Percentiles rank a stretch among this genome's conserved stretches.
Evolutionary conservation across 2,888 invertebrate species (phyloP).

Genomic region (Drosophila phalerata): DNA sequence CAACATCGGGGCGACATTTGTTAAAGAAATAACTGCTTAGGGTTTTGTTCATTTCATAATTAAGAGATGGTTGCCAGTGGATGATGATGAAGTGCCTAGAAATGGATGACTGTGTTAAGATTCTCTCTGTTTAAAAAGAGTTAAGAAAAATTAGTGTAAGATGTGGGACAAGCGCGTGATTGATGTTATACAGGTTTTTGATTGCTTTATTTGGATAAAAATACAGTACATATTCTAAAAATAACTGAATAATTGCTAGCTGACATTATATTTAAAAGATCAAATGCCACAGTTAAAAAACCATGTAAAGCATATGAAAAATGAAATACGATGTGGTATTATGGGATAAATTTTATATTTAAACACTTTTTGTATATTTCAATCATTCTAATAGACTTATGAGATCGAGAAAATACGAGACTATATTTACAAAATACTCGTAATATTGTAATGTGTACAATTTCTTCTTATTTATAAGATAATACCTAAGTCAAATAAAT

Average conservation of each 20-base stretch:
- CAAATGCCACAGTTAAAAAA: neutral
- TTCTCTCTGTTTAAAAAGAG: neutral
- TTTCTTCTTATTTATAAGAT: neutral
- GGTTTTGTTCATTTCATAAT: slow-evolving; percentile 68
- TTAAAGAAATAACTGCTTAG: slow-evolving; percentile 60
- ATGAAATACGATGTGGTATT: too few species aligned
- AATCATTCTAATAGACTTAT: too few species aligned
- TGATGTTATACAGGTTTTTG: neutral
- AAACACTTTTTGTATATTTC: too few species aligned
- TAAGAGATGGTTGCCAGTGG: slow-evolving; percentile 61
- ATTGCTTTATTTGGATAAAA: neutral
- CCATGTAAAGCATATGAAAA: too few species aligned
- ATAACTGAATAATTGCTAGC: neutral
- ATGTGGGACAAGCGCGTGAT: slow-evolving; percentile 14
- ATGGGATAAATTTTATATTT: too few species aligned
- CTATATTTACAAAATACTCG: neutral
- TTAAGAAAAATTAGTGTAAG: neutral
- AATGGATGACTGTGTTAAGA: slow-evolving; percentile 46
- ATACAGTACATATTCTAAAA: neutral
- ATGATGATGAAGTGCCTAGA: slow-evolving; percentile 42
- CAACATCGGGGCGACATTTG: slow-evolving; percentile 64
- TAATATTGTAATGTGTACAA: neutral
- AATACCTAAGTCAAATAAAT: neutral
- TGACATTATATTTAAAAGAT: neutral
- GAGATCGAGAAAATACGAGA: too few species aligned